phyloP scores from a whole-genome alignment of 2,888 invertebrate genomes.

The Incurvaria masculella region DNA sequence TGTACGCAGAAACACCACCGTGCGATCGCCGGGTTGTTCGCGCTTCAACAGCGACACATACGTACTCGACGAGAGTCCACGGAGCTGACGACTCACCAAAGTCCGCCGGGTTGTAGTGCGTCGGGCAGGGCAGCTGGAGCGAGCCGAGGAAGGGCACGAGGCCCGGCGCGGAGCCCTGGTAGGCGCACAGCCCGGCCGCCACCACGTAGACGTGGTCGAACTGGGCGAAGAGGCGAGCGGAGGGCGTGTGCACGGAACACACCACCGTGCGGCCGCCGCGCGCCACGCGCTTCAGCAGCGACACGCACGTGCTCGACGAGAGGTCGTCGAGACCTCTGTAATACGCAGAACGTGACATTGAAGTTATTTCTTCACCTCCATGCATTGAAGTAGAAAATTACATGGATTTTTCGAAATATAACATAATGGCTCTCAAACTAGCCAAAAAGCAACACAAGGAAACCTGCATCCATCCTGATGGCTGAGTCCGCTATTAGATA shows the following conservation, averaged over 20 bases:
- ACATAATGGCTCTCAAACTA: too few relatives aligned
- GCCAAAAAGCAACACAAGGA: too few relatives aligned
- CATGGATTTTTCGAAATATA: too few relatives aligned
- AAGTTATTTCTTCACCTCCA: slow-evolving; percentile 3
- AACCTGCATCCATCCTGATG: too few relatives aligned
- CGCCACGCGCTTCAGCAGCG: slow-evolving; percentile 79
- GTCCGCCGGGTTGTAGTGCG: slow-evolving; percentile 94
- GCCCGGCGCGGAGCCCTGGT: slow-evolving; percentile 74
- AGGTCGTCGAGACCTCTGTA: slow-evolving; percentile 87
- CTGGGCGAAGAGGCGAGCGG: slow-evolving; percentile 85
- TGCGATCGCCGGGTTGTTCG: too few relatives aligned
- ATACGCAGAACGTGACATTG: slow-evolving; percentile 1
- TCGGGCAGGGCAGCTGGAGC: slow-evolving; percentile 81
- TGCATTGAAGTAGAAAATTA: too few relatives aligned
- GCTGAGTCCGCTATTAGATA: too few relatives aligned
- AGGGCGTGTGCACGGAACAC: slow-evolving; percentile 96
- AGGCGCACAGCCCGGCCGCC: slow-evolving; percentile 85
- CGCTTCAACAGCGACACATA: too few relatives aligned
- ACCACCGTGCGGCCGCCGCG: slow-evolving; percentile 86
- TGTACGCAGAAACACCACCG: too few relatives aligned
- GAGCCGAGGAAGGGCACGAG: slow-evolving; percentile 79
- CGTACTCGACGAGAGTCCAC: too few relatives aligned
- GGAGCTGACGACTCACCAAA: slow-evolving; percentile 79
- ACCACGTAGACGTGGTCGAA: slow-evolving; percentile 91
- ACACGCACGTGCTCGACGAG: slow-evolving; percentile 85